Base-by-base conservation (phyloP, 2,888 invertebrate species). In the Tetragonula carbonaria region DNA sequence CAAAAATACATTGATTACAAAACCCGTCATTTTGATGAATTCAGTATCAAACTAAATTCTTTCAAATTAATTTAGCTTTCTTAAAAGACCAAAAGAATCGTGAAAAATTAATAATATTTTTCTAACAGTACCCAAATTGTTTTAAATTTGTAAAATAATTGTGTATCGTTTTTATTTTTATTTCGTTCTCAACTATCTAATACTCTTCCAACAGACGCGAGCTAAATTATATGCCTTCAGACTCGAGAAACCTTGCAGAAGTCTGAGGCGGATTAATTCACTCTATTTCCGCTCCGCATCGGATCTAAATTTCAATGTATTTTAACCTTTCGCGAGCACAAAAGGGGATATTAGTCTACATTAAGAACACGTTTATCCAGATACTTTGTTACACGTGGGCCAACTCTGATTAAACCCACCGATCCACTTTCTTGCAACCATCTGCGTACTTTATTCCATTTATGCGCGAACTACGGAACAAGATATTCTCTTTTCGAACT, bases 401-500 rank as follows among this genome's bases (percentile, higher is more conserved):
- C 51, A 45, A 13, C 70, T 4, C 33, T 6, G 70, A 55, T 70
- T 53, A 70, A 70, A 45, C 21, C 14, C 53, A 8, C 4, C 70
- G 28, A 33, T 55, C 53, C 70, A 33, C 2, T 53, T 33, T 70
- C 33, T n/a, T 4, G 38, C 55, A 71, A 57, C 33, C 55, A 71
- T 55, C 71, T 38, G 38, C 38, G 55, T 55, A 8, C 38, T 71
- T 71, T 55, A 70, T 55, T 70, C 28, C 53, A 45, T 45, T 45
- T 28, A 53, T 28, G 18, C 33, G 13, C 57, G n/a, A 38, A 11
- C 14, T 38, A 57, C 67, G 38, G 38, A 38, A 21, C 65, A 4
- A 45, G 59, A 21, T 73, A 73, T 72, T 23, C 59, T 23, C 66
- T 28, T 11, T 18, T 65, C 66, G 55, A 72, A 55, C 63, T 33